Evolutionary conservation across 2,888 invertebrate species (phyloP), one percentile per base, ranked within the genome.

Genomic region (Polylopha cassiicola): DNA sequence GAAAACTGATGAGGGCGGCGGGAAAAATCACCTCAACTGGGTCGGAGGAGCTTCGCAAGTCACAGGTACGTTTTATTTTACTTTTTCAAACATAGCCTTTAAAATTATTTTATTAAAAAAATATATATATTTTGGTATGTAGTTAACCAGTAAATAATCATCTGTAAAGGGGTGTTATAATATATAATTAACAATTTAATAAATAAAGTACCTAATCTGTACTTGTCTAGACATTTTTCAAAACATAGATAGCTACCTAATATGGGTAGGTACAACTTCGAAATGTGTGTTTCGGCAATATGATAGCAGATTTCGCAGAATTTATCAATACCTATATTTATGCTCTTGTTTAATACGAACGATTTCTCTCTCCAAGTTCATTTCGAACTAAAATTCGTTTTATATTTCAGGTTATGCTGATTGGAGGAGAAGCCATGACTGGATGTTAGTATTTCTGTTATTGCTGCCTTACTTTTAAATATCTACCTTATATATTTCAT

Each of bases 1-100:
- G 73, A 92, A 92, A 78, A 89, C 91, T 42, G 86, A 86, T 60
- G 89, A 90, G 59, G 87, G 87, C 29, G 79, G 86, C 39, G 80
- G 87, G 57, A 87, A 87, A 61, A 73, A 76, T 49, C 81, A 84
- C 54, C 78, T 85, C 59, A 87, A 87, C 69, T 88, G 87, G 87
- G 85, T 86, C 46, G 81, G 80, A 42, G 80, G 80, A 43, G 79
- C 81, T 46, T 79, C 82, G 46, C 81, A 81, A 50, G 81, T 81
- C 53, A 79, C 76, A 74, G 82, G 84, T 82, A 66, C 51, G 51
- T 41, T 47, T 16, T 16, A n/a, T 18, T 15, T 28, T 14, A 24
- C 9, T 16, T 8, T 8, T 11, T 9, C 2, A 22, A 8, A 16
- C n/a, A 9, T 9, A 6, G 3, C 4, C 10, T 18, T 1, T 7